Evolutionary conservation across 2,888 invertebrate species (phyloP), one percentile per base, ranked within the genome.

Genomic region (Cantharis nigra): DNA sequence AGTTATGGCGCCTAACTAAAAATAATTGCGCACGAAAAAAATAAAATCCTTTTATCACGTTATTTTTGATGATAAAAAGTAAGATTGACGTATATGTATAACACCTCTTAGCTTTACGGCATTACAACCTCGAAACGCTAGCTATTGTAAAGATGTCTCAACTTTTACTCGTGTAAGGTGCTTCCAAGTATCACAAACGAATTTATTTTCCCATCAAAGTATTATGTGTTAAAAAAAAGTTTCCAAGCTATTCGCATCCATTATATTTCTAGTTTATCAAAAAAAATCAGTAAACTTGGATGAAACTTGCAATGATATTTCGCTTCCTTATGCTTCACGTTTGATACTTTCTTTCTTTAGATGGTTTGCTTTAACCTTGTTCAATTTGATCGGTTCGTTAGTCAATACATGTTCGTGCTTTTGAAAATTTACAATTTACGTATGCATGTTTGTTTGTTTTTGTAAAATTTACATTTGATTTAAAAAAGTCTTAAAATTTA

Each of bases 341-440:
- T 67, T 67, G 65, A 67, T 67, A 67, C 26, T 67, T 23, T 67
- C 23, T n/a, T 23, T 67, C 65, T 67, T 64, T 64, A 20, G 13
- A 23, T 23, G 65, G 65, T 67, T 67, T 67, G 11, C n/a, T 23
- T 67, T 67, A 67, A 67, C 65, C 65, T 67, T 67, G 26, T 23
- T 67, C 65, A 23, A 67, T 20, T 65, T 67, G n/a, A 67, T 23
- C 65, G 65, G 65, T 67, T 67, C 65, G 65, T 67, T 67, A 67
- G 18, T 16, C 65, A 67, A 67, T 67, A 23, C 23, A n/a, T 67
- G 49, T 67, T 67, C 23, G 65, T 67, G 65, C 65, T 67, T 67
- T 26, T 23, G n/a, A 23, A 67, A 67, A 67, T 67, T 23, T 67
- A n/a, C 14, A 67, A 67, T 67, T 67, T 67, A 67, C 26, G 65